Percentiles rank a stretch among this genome's conserved stretches.
These are phyloP conservation scores for Sesia apiformis DNA, from an alignment of 2,888 invertebrate species.

Conservation along the genomic window DNA sequence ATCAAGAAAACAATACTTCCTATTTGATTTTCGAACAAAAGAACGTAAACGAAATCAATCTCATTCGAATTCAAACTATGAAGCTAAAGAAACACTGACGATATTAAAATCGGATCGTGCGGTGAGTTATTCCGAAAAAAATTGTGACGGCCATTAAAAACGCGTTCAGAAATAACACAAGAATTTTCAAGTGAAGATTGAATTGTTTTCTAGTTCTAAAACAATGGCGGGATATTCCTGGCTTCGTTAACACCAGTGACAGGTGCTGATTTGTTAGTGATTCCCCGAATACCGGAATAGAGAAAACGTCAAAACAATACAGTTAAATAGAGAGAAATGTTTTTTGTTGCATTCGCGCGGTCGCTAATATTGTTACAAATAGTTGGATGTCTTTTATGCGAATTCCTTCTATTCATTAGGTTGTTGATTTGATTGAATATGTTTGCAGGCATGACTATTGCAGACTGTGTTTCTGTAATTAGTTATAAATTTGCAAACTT, in stretches of 20 bases:
- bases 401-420: slow-evolving; percentile 38
- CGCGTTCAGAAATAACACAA: slow-evolving; percentile 38
- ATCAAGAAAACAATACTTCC: slow-evolving; percentile 42
- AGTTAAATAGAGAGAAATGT: slow-evolving; percentile 35
- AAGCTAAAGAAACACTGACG: slow-evolving; percentile 3
- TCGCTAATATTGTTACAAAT: slow-evolving; percentile 45
- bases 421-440: background rate
- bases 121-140: slow-evolving; percentile 28
- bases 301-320: slow-evolving; percentile 53
- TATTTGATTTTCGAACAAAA: slow-evolving; percentile 11
- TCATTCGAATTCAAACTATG: slow-evolving; percentile 20
- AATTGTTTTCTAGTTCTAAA: slow-evolving; percentile 52
- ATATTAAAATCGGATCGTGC: slow-evolving; percentile 4
- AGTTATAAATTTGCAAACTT: too few relatives aligned
- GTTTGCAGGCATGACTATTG: background rate
- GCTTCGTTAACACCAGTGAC: slow-evolving; percentile 52
- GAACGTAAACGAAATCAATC: slow-evolving; percentile 11
- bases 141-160: slow-evolving; percentile 30
- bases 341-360: slow-evolving; percentile 34
- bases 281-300: slow-evolving; percentile 51
- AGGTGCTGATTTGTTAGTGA: slow-evolving; percentile 62
- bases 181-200: slow-evolving; percentile 44
- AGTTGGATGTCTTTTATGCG: slow-evolving; percentile 27
- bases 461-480: too few relatives aligned
- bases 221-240: slow-evolving; percentile 54